Percentiles rank a stretch among this genome's conserved stretches.
These are phyloP conservation scores for Cantharis rustica DNA, from an alignment of 2,888 invertebrate species.

Conservation along the genomic window DNA sequence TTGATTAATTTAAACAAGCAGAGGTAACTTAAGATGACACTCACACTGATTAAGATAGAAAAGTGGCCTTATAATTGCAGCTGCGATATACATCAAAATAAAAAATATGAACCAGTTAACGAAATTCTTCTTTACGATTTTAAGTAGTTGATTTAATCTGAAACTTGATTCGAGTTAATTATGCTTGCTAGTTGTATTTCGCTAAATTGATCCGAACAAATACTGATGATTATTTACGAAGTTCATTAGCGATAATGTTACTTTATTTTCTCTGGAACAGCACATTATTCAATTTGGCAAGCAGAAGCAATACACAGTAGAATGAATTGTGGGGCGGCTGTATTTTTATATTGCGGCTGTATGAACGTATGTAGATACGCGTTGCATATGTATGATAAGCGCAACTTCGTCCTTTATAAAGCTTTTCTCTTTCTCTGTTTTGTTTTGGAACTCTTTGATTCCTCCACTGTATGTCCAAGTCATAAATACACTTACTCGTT, in stretches of 20 bases:
- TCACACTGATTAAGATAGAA: background rate
- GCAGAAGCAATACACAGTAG: conserved; percentile 37
- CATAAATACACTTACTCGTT: background rate
- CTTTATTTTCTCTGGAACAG: conserved; percentile 47
- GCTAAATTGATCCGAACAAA: conserved; percentile 37
- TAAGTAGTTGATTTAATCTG: conserved; percentile 18
- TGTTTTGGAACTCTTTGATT: conserved; percentile 36
- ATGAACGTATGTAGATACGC: conserved; percentile 53
- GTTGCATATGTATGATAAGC: conserved; percentile 56
- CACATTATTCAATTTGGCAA: conserved; percentile 51
- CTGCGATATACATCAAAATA: background rate
- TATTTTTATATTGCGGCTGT: conserved; percentile 52
- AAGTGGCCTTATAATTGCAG: background rate
- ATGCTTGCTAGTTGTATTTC: conserved; percentile 15
- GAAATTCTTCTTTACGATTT: conserved; percentile 14
- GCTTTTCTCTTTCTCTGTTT: conserved; percentile 40
- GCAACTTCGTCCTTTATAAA: conserved; percentile 49
- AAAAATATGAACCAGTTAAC: background rate
- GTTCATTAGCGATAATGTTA: conserved; percentile 51
- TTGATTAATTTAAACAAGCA: background rate
- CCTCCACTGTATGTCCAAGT: conserved; percentile 33
- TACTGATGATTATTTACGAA: conserved; percentile 48
- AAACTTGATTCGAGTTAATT: conserved; percentile 25
- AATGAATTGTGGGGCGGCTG: conserved; percentile 49
- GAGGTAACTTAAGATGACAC: background rate